Conservation (phyloP, 1,140 invertebrate species). For the Heliconius himera region DNA sequence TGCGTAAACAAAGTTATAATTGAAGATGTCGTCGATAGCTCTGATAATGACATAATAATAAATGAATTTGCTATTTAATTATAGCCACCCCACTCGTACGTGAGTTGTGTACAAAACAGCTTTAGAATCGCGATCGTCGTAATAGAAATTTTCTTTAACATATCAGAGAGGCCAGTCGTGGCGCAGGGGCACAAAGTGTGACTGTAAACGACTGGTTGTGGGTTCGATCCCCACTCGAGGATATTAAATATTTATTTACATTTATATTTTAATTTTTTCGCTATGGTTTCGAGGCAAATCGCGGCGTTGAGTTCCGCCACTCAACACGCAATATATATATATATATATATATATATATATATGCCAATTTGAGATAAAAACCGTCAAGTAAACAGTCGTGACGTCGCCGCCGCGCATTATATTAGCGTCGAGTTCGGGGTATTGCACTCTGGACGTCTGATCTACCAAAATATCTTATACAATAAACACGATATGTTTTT, state of each 20-base stretch:
- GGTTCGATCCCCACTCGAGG: too few relatives aligned
- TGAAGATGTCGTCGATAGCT: neutral
- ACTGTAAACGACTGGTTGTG: too few relatives aligned
- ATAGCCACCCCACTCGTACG: neutral
- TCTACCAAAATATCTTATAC: constrained; percentile 3
- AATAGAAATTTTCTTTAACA: constrained; percentile 8
- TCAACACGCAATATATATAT: too few relatives aligned
- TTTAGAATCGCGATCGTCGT: neutral
- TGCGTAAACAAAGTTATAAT: neutral
- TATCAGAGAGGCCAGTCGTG: neutral
- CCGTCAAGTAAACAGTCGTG: constrained; percentile 34
- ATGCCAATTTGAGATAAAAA: constrained; percentile 16
- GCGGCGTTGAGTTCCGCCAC: too few relatives aligned
- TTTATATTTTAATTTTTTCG: too few relatives aligned
- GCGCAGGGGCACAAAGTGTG: too few relatives aligned
- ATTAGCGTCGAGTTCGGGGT: constrained; percentile 24
- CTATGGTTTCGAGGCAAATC: too few relatives aligned
- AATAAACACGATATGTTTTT: neutral
- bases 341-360: too few relatives aligned
- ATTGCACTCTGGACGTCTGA: constrained; percentile 20
- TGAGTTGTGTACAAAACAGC: neutral
- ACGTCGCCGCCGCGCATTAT: constrained; percentile 6
- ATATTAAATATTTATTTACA: too few relatives aligned
- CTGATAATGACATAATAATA: constrained; percentile 4
- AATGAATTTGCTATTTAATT: constrained; percentile 4